Evolutionary conservation across 1,140 invertebrate genomes (phyloP), one percentile per base, ranked within the genome.

Genomic region (Harlomillsia oculata): DNA sequence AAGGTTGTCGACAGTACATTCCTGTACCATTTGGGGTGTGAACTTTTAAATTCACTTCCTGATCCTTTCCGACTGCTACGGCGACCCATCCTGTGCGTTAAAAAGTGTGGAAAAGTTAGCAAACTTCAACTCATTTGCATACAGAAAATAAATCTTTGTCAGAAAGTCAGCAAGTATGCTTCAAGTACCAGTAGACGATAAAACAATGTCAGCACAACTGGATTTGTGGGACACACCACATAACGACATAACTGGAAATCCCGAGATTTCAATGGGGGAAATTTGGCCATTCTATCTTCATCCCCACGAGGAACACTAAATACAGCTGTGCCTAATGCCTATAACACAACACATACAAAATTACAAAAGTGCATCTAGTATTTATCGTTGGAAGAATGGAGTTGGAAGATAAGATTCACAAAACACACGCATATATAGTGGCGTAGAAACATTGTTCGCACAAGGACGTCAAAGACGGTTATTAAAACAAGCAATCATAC

Each of bases 1-100:
- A 72, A 5, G 85, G 84, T 26, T 75, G 72, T 30, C 89, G 72
- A 8, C 83, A 67, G 71, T 82, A 76, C 57, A 89, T 80, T 5
- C 89, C 89, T 65, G 78, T 70, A 5, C 76, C 82, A 50, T 81
- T 75, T 0, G 87, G 88, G 0, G 86, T 90, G 82, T 85, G 90
- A 1, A 80, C 83, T 62, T 70, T 69, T 14, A 91, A 67, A 14
- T 63, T 69, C 51, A 80, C 78, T 14, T 69, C 56, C 1, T 74
- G 63, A 9, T 74, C 70, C 14, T 64, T n/a, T 2, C 62, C 40
- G 11, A 72, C 70, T 5, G 78, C 78, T 4, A 85, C 67, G 1
- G 80, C 69, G 32, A 83, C 71, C 82, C 82, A 85, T 58, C 82
- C 81, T 80, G 59, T 29, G n/a, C n/a, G n/a, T n/a, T n/a, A n/a